These are phyloP conservation scores for Anoura caudifer DNA, from an alignment of 2,113 vertebrate genomes.

Conservation along the genomic window DNA sequence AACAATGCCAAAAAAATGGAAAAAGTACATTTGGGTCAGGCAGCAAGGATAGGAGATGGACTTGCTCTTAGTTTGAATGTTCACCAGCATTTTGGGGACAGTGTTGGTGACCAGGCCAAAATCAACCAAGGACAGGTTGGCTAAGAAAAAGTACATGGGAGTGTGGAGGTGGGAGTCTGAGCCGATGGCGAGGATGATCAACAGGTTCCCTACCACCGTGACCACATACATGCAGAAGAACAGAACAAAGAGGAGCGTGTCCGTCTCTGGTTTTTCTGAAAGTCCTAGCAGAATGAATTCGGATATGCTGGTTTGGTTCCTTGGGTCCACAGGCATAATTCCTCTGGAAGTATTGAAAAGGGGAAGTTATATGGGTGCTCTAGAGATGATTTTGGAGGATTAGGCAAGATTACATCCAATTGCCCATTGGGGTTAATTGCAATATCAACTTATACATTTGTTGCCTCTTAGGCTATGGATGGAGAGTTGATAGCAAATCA, in stretches of 20 bases:
- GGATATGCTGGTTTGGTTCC: not conserved
- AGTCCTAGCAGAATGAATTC: conserved; percentile 71
- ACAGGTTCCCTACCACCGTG: conserved; percentile 28
- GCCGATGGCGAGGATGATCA: conserved; percentile 62
- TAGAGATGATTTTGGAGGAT: not conserved
- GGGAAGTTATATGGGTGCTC: not conserved
- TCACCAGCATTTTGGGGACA: conserved; percentile 65
- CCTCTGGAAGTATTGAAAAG: not conserved
- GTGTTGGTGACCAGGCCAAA: conserved; percentile 61
- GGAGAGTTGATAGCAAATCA: not conserved
- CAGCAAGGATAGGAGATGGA: conserved; percentile 64
- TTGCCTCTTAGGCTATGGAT: not conserved
- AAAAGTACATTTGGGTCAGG: conserved; percentile 70
- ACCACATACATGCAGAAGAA: conserved; percentile 62
- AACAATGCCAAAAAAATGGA: conserved; percentile 71
- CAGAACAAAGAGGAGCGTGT: conserved; percentile 48
- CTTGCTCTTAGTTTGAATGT: conserved; percentile 41
- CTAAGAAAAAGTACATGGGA: conserved; percentile 75
- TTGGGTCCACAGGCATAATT: conserved; percentile 1
- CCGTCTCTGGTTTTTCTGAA: conserved; percentile 33
- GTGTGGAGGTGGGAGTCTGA: conserved; percentile 59
- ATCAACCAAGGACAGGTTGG: conserved; percentile 70
- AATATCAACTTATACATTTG: no score
- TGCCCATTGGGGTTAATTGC: not conserved
- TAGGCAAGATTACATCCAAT: not conserved